Evolutionary conservation across 2,797 vertebrate genomes (phyloP), one percentile per base, ranked within the genome.

Genomic region (Acanthiza pusilla): DNA sequence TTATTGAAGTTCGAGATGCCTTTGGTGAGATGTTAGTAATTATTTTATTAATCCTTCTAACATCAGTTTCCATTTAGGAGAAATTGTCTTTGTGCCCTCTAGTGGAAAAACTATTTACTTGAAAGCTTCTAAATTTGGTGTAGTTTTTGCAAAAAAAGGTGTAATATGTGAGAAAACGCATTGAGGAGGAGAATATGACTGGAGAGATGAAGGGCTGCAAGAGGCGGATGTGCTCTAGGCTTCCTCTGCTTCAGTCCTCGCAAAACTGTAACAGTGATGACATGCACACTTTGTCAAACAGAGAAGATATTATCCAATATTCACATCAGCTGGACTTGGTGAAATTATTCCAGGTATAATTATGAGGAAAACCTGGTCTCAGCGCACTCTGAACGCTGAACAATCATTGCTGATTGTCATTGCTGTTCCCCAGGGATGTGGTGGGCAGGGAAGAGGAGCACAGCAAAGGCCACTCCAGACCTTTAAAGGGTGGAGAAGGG

Each of bases 11-110:
- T 70, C 42, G 40, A 73, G 32, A 40, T 88, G 26, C 30, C 38
- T 87, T 83, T 62, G 34, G 23, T 50, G 34, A 86, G 30, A 27
- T 67, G 40, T 27, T 89, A 78, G 27, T 55, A 78, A 66, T 90
- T 55, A 26, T 76, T 72, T 76, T 66, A 63, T 85, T 86, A 81
- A 85, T 78, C 23, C 23, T 86, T 83, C 53, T 67, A 71, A 54
- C 34, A 67, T 58, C 13, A 53, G 42, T 90, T 91, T 94, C n/a
- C 27, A 27, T 67, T 71, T 88, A 74, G 73, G 53, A 94, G 45
- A 94, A 95, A 72, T 65, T 96, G 67, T 87, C 83, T 89, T 93
- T 96, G 77, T 97, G 96, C 96, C 96, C 96, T 92, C 96, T 97
- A 91, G 96, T 97, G 96, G 96, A 93, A 95, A 90, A 94, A 54